phyloP scores from a whole-genome alignment of 2,888 invertebrate genomes.

The Sabatieria punctata region DNA sequence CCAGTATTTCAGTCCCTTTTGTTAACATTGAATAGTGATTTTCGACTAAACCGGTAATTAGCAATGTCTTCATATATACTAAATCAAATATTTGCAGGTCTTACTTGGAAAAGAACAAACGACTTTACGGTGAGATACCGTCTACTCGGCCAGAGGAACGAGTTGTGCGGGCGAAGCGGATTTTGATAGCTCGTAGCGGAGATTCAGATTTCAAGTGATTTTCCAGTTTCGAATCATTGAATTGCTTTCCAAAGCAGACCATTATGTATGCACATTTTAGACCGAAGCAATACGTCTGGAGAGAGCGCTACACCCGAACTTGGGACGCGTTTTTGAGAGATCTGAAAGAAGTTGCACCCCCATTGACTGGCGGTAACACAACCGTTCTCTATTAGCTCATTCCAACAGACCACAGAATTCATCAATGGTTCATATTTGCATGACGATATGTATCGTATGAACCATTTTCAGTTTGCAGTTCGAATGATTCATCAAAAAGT shows the following conservation, averaged over 20 bases:
- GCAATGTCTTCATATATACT: too few relatives aligned
- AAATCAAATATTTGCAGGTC: too few relatives aligned
- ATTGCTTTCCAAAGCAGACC: neutral
- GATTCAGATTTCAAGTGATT: neutral
- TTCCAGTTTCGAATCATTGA: neutral
- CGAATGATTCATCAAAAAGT: too few relatives aligned
- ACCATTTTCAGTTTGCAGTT: too few relatives aligned
- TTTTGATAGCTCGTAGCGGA: neutral
- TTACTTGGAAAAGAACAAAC: neutral
- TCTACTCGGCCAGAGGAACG: neutral
- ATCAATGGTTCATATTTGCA: too few relatives aligned
- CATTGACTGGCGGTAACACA: neutral
- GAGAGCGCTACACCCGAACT: neutral
- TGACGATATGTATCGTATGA: too few relatives aligned
- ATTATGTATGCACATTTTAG: neutral
- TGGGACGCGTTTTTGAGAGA: neutral
- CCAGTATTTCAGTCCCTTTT: too few relatives aligned
- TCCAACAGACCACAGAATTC: too few relatives aligned
- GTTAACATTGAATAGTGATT: too few relatives aligned
- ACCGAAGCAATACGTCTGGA: neutral
- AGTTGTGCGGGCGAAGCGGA: neutral
- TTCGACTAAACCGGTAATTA: too few relatives aligned
- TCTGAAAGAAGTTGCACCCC: neutral
- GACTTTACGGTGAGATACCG: neutral
- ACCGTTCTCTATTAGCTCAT: neutral